phyloP scores from a whole-genome alignment of 2,113 vertebrate genomes.

The rabbit (Oryctolagus cuniculus) region DNA sequence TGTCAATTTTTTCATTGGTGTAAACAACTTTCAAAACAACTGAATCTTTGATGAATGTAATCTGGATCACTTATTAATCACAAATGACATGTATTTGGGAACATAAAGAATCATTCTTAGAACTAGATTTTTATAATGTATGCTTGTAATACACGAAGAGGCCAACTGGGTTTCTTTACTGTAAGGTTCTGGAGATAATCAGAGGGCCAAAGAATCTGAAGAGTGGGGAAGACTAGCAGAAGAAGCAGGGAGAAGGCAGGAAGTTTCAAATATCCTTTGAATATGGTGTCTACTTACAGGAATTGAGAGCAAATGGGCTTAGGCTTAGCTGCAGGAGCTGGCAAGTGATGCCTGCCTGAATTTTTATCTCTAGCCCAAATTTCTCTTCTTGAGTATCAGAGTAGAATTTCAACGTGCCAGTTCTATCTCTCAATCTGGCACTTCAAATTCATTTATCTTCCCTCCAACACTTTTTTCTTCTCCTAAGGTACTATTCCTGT shows the following conservation, averaged over 20 bases:
- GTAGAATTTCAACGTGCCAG: constrained; percentile 30
- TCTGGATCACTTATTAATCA: constrained; percentile 48
- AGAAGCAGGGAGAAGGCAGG: background rate
- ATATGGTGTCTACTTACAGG: background rate
- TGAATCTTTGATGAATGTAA: constrained; percentile 51
- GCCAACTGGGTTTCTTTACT: background rate
- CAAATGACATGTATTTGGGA: constrained; percentile 49
- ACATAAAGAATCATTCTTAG: constrained; percentile 45
- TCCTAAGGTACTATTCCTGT: constrained; percentile 9
- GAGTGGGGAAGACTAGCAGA: background rate
- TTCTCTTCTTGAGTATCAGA: background rate
- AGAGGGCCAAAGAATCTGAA: background rate
- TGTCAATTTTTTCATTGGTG: background rate
- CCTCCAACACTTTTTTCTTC: background rate
- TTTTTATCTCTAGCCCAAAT: constrained; percentile 36
- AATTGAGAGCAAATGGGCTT: background rate
- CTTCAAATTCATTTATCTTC: constrained; percentile 4
- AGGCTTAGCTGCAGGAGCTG: background rate
- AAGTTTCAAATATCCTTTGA: constrained; percentile 14
- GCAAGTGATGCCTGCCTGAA: background rate
- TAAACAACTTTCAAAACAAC: constrained; percentile 32
- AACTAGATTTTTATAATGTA: constrained; percentile 27
- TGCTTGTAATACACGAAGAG: constrained; percentile 24
- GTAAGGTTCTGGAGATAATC: constrained; percentile 38
- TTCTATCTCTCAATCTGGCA: background rate